A percentile compares a stretch with the other conserved stretches of the same genome.
These are phyloP conservation scores for Camponotus floridanus DNA, from an alignment of 1,140 invertebrate species.

Conservation along the genomic window DNA sequence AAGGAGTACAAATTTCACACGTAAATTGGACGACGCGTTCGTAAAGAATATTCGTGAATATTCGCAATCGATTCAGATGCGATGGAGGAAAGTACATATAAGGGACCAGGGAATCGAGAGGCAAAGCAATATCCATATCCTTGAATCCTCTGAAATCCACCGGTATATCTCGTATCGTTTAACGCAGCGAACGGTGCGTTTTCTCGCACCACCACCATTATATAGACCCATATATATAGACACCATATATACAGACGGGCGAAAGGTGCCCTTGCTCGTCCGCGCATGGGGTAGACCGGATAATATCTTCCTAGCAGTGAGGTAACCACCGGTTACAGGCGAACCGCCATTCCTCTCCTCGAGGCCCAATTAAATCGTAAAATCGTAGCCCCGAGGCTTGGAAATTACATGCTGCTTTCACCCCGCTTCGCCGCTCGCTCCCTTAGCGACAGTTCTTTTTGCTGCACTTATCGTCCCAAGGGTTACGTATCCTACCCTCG, in stretches of 20 bases:
- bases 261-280: constrained; percentile 55
- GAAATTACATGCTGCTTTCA: constrained; percentile 70
- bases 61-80: background rate
- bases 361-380: constrained; percentile 76
- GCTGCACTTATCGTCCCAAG: constrained; percentile 6
- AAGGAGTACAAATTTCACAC: too few relatives aligned
- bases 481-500: background rate
- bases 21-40: background rate
- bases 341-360: constrained; percentile 55
- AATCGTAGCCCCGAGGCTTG: constrained; percentile 67
- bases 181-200: constrained; percentile 48
- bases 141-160: background rate
- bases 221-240: too few relatives aligned
- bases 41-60: background rate
- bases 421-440: background rate
- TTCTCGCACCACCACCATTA: constrained; percentile 47
- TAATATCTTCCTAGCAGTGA: constrained; percentile 77
- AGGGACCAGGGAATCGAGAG: background rate
- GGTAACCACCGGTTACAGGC: constrained; percentile 72
- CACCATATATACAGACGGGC: background rate
- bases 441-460: constrained; percentile 63
- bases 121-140: constrained; percentile 5
- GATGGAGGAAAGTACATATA: constrained; percentile 19
- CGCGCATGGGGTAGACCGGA: constrained; percentile 59
- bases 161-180: constrained; percentile 32